Conservation (phyloP, 2,113 vertebrate genomes). For the Odocoileus virginianus region DNA sequence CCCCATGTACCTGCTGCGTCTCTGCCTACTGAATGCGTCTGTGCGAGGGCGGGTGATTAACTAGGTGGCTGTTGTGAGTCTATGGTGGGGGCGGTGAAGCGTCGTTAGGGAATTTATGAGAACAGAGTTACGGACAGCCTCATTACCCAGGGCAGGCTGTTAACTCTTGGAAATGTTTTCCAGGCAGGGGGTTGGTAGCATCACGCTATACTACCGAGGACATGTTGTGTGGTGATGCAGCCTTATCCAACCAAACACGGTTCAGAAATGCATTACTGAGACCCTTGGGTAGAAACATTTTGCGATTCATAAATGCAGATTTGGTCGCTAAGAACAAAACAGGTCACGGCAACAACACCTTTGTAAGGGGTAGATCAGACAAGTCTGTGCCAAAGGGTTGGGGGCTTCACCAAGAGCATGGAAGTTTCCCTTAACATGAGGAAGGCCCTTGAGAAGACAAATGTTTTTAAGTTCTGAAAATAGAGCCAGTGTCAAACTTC, state of each 20-base stretch:
- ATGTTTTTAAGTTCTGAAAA: background rate
- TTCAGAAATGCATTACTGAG: background rate
- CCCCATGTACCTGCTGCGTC: conserved; percentile 38
- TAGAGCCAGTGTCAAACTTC: background rate
- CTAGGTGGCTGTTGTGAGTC: background rate
- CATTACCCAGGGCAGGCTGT: background rate
- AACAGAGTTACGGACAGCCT: background rate
- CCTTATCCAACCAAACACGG: accelerated
- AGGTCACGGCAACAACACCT: background rate
- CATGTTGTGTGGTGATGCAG: background rate
- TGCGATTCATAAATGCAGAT: background rate
- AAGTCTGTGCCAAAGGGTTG: background rate
- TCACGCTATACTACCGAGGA: background rate
- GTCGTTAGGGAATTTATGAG: background rate
- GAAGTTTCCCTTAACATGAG: background rate
- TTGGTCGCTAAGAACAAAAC: background rate
- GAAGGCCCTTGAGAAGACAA: background rate
- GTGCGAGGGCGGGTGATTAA: conserved; percentile 21
- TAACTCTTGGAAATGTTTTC: background rate
- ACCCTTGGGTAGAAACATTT: background rate
- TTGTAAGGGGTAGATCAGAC: background rate
- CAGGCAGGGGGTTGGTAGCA: background rate
- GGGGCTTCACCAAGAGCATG: background rate
- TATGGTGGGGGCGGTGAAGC: background rate
- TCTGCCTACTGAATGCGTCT: background rate